These are phyloP conservation scores for Remorina albescens DNA, from an alignment of 2,797 vertebrate genomes.

Conservation along the genomic window DNA sequence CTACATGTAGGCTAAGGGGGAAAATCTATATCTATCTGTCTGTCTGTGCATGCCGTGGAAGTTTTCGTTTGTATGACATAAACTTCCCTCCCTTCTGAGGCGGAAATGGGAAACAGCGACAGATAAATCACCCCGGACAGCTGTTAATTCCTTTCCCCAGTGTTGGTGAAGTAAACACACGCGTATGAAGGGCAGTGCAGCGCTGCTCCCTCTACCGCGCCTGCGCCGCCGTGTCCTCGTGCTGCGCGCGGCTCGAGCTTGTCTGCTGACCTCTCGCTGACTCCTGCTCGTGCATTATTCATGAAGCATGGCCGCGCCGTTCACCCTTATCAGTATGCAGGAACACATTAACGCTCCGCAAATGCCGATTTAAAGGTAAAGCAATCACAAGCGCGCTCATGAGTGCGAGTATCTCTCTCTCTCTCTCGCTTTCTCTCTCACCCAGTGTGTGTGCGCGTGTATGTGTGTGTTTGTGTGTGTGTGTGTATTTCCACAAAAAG, in stretches of 20 bases:
- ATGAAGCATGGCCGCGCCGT: slow-evolving; percentile 89
- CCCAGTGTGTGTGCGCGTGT: slow-evolving; percentile 3
- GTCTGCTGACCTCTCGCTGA: slow-evolving; percentile 97
- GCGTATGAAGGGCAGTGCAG: neutral
- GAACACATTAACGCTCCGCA: slow-evolving; percentile 88
- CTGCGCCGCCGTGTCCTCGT: slow-evolving; percentile 13
- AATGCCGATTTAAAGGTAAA: slow-evolving; percentile 91
- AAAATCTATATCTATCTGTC: no score
- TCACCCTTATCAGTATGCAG: slow-evolving; percentile 93
- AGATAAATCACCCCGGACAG: slow-evolving; percentile 63
- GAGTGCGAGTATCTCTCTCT: neutral
- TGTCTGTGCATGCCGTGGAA: slow-evolving; percentile 19
- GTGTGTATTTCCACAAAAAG: neutral
- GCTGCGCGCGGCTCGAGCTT: slow-evolving; percentile 59
- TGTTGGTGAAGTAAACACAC: slow-evolving; percentile 57
- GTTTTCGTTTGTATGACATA: slow-evolving; percentile 44
- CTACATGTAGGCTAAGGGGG: no score
- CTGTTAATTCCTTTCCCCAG: slow-evolving; percentile 48
- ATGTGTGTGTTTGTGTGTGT: neutral
- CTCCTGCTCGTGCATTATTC: slow-evolving; percentile 94
- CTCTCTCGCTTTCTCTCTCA: no score
- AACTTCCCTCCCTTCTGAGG: slow-evolving; percentile 35
- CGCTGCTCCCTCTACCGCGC: slow-evolving; percentile 6
- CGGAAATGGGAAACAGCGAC: slow-evolving; percentile 48
- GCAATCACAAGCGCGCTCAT: slow-evolving; percentile 46